Evolutionary conservation across 2,888 invertebrate species (phyloP), one percentile per base, ranked within the genome.

Genomic region (Trypoxylon attenuatum): DNA sequence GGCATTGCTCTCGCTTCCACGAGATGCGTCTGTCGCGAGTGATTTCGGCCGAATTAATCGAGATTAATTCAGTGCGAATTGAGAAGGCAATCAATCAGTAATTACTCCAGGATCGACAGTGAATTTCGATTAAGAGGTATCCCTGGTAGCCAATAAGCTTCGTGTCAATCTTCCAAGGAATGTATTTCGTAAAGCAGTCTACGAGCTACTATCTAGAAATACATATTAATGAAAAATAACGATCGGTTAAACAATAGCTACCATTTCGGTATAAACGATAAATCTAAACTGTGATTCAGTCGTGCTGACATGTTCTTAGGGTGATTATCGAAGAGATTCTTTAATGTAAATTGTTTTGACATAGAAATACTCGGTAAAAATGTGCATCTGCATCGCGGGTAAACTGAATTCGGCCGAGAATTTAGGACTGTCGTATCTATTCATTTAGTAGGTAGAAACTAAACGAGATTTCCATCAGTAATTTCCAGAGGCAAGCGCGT

Each of bases 131-230:
- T 43, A 43, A 75, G 71, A 55, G 87, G 85, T 58, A 90, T 90
- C 78, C 89, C 88, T 68, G 88, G 89, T 64, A 91, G 87, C 91
- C 91, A 91, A 25, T 90, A 88, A 18, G 89, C 88, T 76, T 89
- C 87, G 79, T 90, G 89, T 91, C 91, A 91, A 49, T 70, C 66
- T 41, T 55, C 66, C 29, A 89, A 89, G 46, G 84, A 83, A 58
- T 89, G 88, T 1, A 89, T 89, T 8, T 91, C 91, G 71, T 91
- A n/a, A n/a, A 91, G 75, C 91, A 91, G 73, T 89, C 87, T 58
- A 90, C 77, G 39, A 77, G 76, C 43, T n/a, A n/a, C n/a, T n/a
- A n/a, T n/a, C n/a, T n/a, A n/a, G n/a, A n/a, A n/a, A n/a, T n/a
- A n/a, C n/a, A n/a, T n/a, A n/a, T n/a, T n/a, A n/a, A n/a, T n/a